phyloP scores from a whole-genome alignment of 2,888 invertebrate species.

The Trypoxylon attenuatum region DNA sequence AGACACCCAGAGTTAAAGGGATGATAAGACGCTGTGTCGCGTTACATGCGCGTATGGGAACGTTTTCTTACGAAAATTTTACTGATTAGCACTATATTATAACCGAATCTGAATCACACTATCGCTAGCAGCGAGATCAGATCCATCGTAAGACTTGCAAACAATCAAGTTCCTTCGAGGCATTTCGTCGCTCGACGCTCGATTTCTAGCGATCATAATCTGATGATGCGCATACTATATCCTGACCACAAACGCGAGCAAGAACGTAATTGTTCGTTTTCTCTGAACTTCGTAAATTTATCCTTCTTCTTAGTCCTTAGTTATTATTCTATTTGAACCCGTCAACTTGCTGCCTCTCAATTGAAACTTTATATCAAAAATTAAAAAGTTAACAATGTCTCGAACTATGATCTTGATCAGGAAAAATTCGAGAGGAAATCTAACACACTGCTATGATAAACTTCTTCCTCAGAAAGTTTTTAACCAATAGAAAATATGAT shows the following conservation, averaged over 20 bases:
- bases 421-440: neutral
- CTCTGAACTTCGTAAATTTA: neutral
- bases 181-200: slow-evolving; percentile 16
- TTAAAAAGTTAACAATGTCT: no score
- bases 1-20: slow-evolving; percentile 17
- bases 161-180: no score
- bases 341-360: no score
- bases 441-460: no score
- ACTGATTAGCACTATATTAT: slow-evolving; percentile 1
- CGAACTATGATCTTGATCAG: no score
- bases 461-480: no score
- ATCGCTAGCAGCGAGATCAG: slow-evolving; percentile 4
- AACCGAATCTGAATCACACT: slow-evolving; percentile 4
- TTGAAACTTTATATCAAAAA: no score
- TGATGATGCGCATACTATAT: slow-evolving; percentile 6
- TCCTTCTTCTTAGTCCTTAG: no score
- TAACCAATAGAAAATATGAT: no score
- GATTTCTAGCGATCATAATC: slow-evolving; percentile 14
- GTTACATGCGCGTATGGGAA: neutral
- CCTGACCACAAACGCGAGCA: neutral
- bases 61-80: slow-evolving; percentile 21
- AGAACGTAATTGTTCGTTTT: slow-evolving; percentile 7
- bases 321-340: no score
- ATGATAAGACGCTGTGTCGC: slow-evolving; percentile 2
- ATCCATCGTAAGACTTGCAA: no score